Conservation (phyloP, 2,113 vertebrate genomes). For the Myotis yumanensis region DNA sequence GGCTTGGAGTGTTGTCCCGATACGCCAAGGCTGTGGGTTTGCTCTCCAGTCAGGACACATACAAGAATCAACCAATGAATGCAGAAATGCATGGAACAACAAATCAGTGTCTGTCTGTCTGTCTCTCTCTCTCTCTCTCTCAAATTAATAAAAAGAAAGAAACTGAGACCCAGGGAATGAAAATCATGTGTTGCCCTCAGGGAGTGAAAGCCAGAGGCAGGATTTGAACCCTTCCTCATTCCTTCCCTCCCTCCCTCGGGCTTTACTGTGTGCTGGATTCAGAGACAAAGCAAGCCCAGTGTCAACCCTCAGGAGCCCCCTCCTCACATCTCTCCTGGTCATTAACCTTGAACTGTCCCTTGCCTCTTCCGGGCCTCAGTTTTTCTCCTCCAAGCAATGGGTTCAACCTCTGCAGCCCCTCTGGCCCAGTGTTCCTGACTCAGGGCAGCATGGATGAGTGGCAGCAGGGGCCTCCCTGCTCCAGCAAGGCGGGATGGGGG, state of each 20-base stretch:
- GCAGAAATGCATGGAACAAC: background rate
- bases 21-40: background rate
- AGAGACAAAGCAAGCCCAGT: fast-evolving
- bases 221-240: background rate
- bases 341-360: background rate
- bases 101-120: background rate
- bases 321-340: background rate
- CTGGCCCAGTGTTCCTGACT: background rate
- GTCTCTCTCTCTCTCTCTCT: too few relatives aligned
- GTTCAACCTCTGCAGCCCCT: background rate
- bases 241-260: background rate
- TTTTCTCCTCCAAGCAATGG: constrained; percentile 38
- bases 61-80: background rate
- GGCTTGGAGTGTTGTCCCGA: background rate
- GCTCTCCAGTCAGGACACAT: too few relatives aligned
- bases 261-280: background rate
- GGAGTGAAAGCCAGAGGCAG: background rate
- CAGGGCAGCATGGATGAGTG: fast-evolving
- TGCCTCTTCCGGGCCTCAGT: constrained; percentile 4
- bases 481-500: constrained; percentile 74
- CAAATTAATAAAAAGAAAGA: background rate
- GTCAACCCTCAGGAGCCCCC: background rate
- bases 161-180: background rate
- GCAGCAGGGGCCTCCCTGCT: constrained; percentile 33
- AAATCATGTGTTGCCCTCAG: background rate